Evolutionary conservation across 1,140 invertebrate species (phyloP), one percentile per base, ranked within the genome.

Genomic region (Neodiprion lecontei): DNA sequence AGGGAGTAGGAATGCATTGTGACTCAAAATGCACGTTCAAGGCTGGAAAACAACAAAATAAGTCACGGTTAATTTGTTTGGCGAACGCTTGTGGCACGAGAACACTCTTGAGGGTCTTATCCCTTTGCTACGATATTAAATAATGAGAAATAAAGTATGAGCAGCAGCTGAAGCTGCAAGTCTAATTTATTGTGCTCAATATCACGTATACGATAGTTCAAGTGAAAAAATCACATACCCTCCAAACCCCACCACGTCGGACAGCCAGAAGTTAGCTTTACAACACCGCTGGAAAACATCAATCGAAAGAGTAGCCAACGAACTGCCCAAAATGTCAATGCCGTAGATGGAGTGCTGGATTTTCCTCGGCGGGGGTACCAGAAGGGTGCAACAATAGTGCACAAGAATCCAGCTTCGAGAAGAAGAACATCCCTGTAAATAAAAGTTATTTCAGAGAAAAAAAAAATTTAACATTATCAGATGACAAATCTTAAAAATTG

Each of bases 221-320:
- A 77, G 70, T 49, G 23, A 76, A 67, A 28, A 71, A 71, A 11
- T 70, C 4, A 77, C 75, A 82, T 90, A 95, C 95, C 94, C 84
- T 92, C 92, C 11, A 96, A 90, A 78, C 90, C 91, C 95, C 95
- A 96, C 95, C 95, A 96, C 11, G 92, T 90, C 14, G 94, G 94
- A 84, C 94, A 95, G 10, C 91, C 90, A 83, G 92, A 94, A n/a
- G 90, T 91, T 40, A 97, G 87, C 86, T 96, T 97, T 0, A 94
- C 91, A 47, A 95, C 89, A 49, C 94, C 95, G 61, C 91, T 93
- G 5, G 93, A 91, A 88, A 96, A 94, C 89, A 96, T 91, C 7
- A 95, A 90, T 49, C 95, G 89, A 78, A 96, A 96, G 1, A 95
- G 87, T 14, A 96, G 88, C 95, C 95, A 96, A 72, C 91, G 90